phyloP scores from a whole-genome alignment of 2,888 invertebrate genomes.

The Tethea ocularis region DNA sequence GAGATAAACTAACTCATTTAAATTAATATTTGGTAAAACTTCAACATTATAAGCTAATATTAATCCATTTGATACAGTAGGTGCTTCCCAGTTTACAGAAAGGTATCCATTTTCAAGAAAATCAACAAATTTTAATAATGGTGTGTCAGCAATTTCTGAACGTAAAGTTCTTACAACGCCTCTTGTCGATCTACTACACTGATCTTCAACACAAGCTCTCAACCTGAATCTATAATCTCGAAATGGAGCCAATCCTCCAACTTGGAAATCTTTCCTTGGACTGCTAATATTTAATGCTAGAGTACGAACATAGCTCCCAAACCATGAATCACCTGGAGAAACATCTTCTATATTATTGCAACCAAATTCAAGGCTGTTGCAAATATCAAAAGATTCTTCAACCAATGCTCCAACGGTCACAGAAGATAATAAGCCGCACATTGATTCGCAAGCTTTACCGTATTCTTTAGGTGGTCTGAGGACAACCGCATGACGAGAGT shows the following conservation, averaged over 20 bases:
- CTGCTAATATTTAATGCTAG: conserved; percentile 52
- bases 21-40: conserved; percentile 50
- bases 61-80: conserved; percentile 64
- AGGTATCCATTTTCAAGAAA: conserved; percentile 48
- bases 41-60: conserved; percentile 66
- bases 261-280: conserved; percentile 46
- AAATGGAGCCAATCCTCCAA: conserved; percentile 64
- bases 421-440: conserved; percentile 63
- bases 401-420: conserved; percentile 57
- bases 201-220: conserved; percentile 55
- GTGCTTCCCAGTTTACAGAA: conserved; percentile 61
- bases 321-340: conserved; percentile 47
- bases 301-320: conserved; percentile 51
- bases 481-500: conserved; percentile 61
- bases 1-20: conserved; percentile 37
- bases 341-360: conserved; percentile 52
- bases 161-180: conserved; percentile 60
- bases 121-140: conserved; percentile 38
- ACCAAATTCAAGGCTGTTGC: conserved; percentile 41
- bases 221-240: conserved; percentile 71
- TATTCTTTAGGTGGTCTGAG: conserved; percentile 66
- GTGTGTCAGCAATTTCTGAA: conserved; percentile 55
- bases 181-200: conserved; percentile 64
- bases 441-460: conserved; percentile 62
- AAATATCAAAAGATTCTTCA: conserved; percentile 68